Conservation (phyloP, 2,113 vertebrate species). For the Thunnus maccoyii region DNA sequence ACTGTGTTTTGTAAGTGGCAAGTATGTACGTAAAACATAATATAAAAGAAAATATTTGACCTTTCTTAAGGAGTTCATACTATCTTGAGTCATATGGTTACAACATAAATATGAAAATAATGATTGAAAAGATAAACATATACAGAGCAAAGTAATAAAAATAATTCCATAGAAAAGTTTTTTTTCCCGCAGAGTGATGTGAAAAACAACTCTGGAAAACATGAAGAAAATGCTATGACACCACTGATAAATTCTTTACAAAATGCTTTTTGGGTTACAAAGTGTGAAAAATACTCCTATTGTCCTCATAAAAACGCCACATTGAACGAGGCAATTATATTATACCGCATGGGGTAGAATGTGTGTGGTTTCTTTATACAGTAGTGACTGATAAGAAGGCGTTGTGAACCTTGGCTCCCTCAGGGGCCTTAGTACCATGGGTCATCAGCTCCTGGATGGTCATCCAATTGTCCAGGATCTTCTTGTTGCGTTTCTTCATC, state of each 20-base stretch:
- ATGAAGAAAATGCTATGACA: constrained; percentile 73
- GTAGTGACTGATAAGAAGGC: constrained; percentile 99
- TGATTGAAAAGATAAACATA: constrained; percentile 67
- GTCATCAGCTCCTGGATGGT: constrained; percentile 99
- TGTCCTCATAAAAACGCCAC: constrained; percentile 95
- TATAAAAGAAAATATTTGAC: constrained; percentile 13
- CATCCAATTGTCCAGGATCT: constrained; percentile 99
- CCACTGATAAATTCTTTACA: constrained; percentile 89
- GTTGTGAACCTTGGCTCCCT: constrained; percentile 93
- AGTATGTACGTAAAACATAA: constrained; percentile 10
- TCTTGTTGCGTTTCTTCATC: constrained; percentile 99
- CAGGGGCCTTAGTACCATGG: constrained; percentile 94
- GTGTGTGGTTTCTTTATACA: constrained; percentile 85
- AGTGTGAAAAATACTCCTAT: constrained; percentile 93
- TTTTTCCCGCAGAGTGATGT: constrained; percentile 56
- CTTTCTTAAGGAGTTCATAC: constrained; percentile 31
- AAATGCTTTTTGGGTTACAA: constrained; percentile 92
- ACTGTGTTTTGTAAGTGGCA: constrained; percentile 22
- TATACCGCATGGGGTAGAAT: constrained; percentile 93
- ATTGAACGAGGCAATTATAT: constrained; percentile 99
- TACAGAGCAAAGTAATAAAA: constrained; percentile 73
- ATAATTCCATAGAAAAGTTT: constrained; percentile 73
- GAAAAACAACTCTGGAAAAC: constrained; percentile 70
- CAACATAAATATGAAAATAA: constrained; percentile 78
- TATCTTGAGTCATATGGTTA: constrained; percentile 41